These are phyloP conservation scores for Wiebesia pumilae DNA, from an alignment of 1,140 invertebrate species.

Conservation along the genomic window DNA sequence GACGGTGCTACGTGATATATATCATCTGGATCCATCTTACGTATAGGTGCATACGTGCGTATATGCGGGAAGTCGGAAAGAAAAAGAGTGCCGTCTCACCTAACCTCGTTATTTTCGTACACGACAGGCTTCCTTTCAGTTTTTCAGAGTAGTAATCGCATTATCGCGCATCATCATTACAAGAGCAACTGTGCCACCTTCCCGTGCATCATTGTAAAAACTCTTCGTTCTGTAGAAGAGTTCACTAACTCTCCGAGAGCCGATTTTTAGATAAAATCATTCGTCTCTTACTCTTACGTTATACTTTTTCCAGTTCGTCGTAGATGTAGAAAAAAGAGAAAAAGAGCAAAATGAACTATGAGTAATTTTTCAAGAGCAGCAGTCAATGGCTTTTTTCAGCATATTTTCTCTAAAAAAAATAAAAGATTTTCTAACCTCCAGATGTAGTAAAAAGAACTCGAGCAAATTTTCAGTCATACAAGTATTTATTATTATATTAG, in stretches of 20 bases:
- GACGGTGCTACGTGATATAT: neutral
- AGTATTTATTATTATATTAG: too few relatives aligned
- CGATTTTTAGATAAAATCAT: slow-evolving; percentile 26
- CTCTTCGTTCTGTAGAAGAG: slow-evolving; percentile 18
- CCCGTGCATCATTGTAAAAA: slow-evolving; percentile 9
- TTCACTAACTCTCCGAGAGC: neutral
- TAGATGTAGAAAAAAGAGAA: neutral
- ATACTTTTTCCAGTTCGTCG: neutral
- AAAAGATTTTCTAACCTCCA: too few relatives aligned
- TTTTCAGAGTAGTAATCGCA: slow-evolving; percentile 55
- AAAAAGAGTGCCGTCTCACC: neutral
- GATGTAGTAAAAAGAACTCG: too few relatives aligned
- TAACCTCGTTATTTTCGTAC: slow-evolving; percentile 50
- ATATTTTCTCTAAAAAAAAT: neutral
- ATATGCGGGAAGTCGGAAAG: neutral
- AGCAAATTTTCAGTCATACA: too few relatives aligned
- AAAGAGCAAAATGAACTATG: neutral
- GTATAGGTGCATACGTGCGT: neutral
- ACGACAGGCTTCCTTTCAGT: slow-evolving; percentile 52
- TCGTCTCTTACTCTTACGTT: neutral
- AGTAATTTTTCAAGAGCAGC: neutral
- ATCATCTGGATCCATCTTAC: neutral
- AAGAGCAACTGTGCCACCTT: neutral
- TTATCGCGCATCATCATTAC: slow-evolving; percentile 57
- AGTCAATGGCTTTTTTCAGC: too few relatives aligned